Base-by-base conservation (phyloP, 1,140 invertebrate species). In the Pseudomyrmex concolor region DNA sequence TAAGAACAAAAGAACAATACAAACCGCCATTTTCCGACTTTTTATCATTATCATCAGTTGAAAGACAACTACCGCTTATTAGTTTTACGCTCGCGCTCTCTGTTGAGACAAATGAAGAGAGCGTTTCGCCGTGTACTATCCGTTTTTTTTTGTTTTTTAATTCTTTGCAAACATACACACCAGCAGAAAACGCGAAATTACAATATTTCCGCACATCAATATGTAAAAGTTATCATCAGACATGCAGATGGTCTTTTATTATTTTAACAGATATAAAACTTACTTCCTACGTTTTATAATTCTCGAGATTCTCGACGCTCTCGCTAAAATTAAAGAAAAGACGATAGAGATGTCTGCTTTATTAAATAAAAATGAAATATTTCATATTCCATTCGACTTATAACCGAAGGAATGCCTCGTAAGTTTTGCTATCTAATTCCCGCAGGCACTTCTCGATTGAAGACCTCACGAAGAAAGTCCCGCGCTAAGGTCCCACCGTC, bases 361-460 rank as follows among this genome's bases (percentile, higher is more conserved):
- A 78, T 66, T 68, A 78, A 78, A 57, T 57, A 22, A 34, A 34
- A 34, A 77, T 54, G 17, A 77, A 78, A 77, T 57, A 68, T 70
- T 57, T 51, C 8, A 48, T 34, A 34, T 34, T 34, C 34, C 5
- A 34, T 34, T 48, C 63, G 51, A 62, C 25, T 54, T 60, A 54
- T 66, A 54, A 70, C 54, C 34, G n/a, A 57, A 17, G 57, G 17
- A 2, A 80, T 48, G 66, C 54, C 59, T 63, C 50, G 76, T 43
- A 59, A 83, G 66, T 83, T 63, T 77, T 12, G 63, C 57, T 71
- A 84, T 81, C 59, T 63, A 81, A 83, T 55, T 78, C 48, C 48
- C 50, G 51, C 22, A 70, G 66, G 76, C 60, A 55, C 34, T 78
- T 81, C 62, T 54, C 25, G 59, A 45, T 17, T 71, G 51, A 57